Percentiles rank a stretch among this genome's conserved stretches.
These are phyloP conservation scores for Misgurnus mizolepis DNA, from an alignment of 2,113 vertebrate species.

Conservation along the genomic window DNA sequence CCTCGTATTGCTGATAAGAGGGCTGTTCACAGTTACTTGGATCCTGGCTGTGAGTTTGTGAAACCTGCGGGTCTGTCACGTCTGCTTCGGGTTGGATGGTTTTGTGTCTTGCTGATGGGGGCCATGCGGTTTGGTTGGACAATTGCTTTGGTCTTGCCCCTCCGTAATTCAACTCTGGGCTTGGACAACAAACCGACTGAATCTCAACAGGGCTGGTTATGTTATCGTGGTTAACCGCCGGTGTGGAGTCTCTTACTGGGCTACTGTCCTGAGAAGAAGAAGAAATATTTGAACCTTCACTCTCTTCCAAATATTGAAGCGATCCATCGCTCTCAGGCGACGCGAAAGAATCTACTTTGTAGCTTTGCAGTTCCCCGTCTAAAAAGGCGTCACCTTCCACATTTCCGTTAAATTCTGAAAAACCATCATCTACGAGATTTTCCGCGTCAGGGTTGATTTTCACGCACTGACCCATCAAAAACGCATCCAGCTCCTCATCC, in stretches of 20 bases:
- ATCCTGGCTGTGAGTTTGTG: conserved; percentile 45
- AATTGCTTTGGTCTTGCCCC: conserved; percentile 87
- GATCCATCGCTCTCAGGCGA: conserved; percentile 68
- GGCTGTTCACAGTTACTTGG: conserved; percentile 45
- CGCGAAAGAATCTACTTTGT: conserved; percentile 49
- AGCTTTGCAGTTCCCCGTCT: conserved; percentile 58
- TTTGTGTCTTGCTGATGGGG: conserved; percentile 60
- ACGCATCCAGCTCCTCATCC: conserved; percentile 91
- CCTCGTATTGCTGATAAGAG: conserved; percentile 67
- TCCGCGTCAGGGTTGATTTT: conserved; percentile 48
- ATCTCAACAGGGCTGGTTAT: conserved; percentile 57
- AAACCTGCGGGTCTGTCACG: conserved; percentile 42
- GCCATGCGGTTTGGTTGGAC: conserved; percentile 66
- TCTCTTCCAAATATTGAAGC: conserved; percentile 51
- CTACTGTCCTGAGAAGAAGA: conserved; percentile 58
- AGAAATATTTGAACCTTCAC: conserved; percentile 48
- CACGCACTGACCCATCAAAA: conserved; percentile 79
- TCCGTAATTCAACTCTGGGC: conserved; percentile 68
- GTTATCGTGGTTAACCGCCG: conserved; percentile 36
- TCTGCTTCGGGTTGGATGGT: conserved; percentile 38
- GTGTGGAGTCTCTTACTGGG: conserved; percentile 57
- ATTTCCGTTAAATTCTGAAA: conserved; percentile 54
- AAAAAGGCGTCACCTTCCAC: conserved; percentile 44
- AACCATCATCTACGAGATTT: conserved; percentile 46
- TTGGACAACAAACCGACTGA: conserved; percentile 59